Conservation (phyloP, 2,888 invertebrate genomes). For the Macrophya alboannulata region DNA sequence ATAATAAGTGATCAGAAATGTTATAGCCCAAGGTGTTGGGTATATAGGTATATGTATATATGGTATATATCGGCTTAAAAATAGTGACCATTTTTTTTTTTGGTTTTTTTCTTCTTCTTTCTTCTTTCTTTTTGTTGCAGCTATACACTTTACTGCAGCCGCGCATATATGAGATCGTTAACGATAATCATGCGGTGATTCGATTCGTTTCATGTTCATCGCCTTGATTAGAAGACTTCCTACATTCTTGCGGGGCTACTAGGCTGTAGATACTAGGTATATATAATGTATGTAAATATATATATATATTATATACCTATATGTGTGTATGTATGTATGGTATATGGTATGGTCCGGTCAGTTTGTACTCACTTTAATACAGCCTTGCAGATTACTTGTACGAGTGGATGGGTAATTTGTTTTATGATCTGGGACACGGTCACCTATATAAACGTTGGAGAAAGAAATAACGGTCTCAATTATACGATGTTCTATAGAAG, state of each 20-base stretch:
- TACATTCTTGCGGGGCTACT: constrained; percentile 1
- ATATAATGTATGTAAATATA: background rate
- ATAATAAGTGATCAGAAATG: background rate
- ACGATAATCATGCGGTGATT: constrained; percentile 30
- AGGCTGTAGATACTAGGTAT: background rate
- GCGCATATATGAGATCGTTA: background rate
- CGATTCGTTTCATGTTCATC: constrained; percentile 34
- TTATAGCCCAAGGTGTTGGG: background rate
- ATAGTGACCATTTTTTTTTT: background rate
- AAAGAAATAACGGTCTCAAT: background rate
- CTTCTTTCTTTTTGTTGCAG: too few species aligned
- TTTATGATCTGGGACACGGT: background rate
- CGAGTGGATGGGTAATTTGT: background rate
- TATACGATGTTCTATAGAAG: too few species aligned
- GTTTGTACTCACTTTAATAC: background rate
- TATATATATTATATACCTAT: background rate
- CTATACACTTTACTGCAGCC: background rate
- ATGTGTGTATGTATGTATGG: background rate
- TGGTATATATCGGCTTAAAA: background rate
- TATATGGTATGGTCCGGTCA: background rate
- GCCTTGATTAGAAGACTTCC: constrained; percentile 24
- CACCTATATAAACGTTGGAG: background rate
- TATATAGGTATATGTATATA: background rate
- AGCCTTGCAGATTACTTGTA: constrained; percentile 9
- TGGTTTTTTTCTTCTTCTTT: too few species aligned